These are phyloP conservation scores for Dromas ardeola DNA, from an alignment of 2,113 vertebrate genomes.

Conservation along the genomic window DNA sequence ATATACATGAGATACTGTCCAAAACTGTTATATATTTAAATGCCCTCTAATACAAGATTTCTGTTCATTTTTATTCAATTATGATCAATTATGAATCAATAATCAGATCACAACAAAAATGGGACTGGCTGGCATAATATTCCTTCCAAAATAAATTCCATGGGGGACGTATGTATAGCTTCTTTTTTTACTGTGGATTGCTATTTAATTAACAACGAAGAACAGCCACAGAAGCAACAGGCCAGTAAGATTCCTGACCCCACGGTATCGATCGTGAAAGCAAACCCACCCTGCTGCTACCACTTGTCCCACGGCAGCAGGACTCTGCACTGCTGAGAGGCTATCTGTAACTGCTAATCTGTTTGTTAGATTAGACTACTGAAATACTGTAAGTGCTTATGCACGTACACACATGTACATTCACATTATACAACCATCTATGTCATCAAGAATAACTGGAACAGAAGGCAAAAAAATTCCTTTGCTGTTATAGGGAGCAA, in stretches of 20 bases:
- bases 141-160: background rate
- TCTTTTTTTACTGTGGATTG: background rate
- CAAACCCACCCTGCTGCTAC: background rate
- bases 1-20: background rate
- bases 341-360: background rate
- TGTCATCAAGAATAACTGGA: background rate
- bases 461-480: background rate
- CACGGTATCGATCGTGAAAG: background rate
- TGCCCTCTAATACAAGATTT: constrained; percentile 13
- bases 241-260: background rate
- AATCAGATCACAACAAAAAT: background rate
- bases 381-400: background rate
- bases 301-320: background rate
- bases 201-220: background rate
- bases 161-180: background rate
- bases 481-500: background rate
- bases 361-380: background rate
- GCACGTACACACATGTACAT: background rate
- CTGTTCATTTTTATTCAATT: constrained; percentile 30
- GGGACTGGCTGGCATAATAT: background rate
- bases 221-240: background rate
- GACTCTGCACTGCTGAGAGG: background rate
- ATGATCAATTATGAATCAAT: constrained; percentile 18
- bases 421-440: background rate
- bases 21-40: background rate